Conservation (phyloP, 1,140 invertebrate genomes). For the Copidosoma floridanum region DNA sequence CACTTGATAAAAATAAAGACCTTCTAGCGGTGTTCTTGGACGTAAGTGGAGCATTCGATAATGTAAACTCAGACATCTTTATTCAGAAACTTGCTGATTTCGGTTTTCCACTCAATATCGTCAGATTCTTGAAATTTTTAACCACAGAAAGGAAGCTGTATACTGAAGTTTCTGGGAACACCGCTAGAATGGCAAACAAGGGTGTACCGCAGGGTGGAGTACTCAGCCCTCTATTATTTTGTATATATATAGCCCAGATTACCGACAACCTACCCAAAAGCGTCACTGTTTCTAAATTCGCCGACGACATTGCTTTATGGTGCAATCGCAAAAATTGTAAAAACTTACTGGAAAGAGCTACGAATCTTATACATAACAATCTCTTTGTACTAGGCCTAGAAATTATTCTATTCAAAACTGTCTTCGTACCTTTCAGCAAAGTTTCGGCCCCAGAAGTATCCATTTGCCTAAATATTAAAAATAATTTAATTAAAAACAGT, state of each 20-base stretch:
- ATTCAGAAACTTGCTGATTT: constrained; percentile 15
- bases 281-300: constrained; percentile 14
- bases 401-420: constrained; percentile 12
- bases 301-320: constrained; percentile 28
- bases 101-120: neutral
- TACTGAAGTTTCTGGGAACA: neutral
- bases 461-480: neutral
- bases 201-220: constrained; percentile 34
- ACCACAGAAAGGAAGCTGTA: constrained; percentile 4
- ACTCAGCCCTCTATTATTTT: constrained; percentile 23
- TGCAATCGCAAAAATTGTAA: neutral
- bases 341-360: neutral
- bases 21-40: constrained; percentile 8
- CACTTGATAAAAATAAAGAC: neutral
- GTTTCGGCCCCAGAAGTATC: neutral
- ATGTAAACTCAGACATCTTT: constrained; percentile 6
- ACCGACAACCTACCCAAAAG: neutral
- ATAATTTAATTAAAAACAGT: neutral
- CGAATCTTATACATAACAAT: neutral
- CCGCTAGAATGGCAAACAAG: neutral
- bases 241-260: constrained; percentile 24
- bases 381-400: constrained; percentile 5
- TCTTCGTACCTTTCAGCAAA: constrained; percentile 10
- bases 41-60: constrained; percentile 17
- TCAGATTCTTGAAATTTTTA: constrained; percentile 20